phyloP scores from a whole-genome alignment of 2,888 invertebrate genomes.

The Fragum whitleyi region DNA sequence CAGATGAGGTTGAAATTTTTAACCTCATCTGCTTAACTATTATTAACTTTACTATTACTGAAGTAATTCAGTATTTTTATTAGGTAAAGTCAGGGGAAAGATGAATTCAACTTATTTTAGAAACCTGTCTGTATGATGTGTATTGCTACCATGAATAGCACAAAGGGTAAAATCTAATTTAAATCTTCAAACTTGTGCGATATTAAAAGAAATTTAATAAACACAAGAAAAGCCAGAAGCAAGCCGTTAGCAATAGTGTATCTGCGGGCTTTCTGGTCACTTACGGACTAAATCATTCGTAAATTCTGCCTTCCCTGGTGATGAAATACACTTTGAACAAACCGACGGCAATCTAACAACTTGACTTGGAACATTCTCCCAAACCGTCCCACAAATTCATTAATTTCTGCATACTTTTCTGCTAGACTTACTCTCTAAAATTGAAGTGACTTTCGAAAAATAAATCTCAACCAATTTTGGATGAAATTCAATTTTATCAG shows the following conservation, averaged over 20 bases:
- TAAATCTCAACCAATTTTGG: constrained; percentile 39
- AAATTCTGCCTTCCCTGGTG: constrained; percentile 35
- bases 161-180: constrained; percentile 19
- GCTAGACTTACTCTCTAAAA: constrained; percentile 47
- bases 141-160: too few species aligned
- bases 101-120: too few species aligned
- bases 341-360: neutral
- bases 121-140: too few species aligned
- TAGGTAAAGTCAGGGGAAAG: too few species aligned
- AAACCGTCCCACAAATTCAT: constrained; percentile 54
- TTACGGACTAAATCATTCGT: constrained; percentile 38
- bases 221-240: neutral
- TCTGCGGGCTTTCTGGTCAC: constrained; percentile 31
- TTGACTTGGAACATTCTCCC: constrained; percentile 19
- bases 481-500: constrained; percentile 56
- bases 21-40: too few species aligned
- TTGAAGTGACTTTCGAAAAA: constrained; percentile 33
- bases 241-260: constrained; percentile 1
- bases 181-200: constrained; percentile 11
- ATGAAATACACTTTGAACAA: constrained; percentile 16
- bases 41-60: too few species aligned
- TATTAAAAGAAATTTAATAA: constrained; percentile 20
- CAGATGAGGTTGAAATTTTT: too few species aligned
- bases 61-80: too few species aligned
- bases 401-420: constrained; percentile 58